Conservation (phyloP, 1,140 invertebrate species). For the Euwallacea similis region DNA sequence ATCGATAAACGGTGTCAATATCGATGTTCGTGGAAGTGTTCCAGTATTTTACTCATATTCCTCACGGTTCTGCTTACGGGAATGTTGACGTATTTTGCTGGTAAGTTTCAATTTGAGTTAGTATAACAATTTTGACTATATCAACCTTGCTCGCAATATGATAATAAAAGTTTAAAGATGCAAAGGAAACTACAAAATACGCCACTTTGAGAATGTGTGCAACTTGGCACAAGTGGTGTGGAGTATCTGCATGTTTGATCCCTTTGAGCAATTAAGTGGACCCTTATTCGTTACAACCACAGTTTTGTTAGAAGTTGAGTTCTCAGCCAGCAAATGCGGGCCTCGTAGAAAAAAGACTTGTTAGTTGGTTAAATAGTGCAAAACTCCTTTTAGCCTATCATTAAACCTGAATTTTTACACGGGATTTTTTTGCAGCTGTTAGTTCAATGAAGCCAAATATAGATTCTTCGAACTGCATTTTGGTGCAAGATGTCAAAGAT, state of each 20-base stretch:
- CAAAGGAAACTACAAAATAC: neutral
- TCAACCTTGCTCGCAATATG: neutral
- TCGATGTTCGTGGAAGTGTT: slow-evolving; percentile 93
- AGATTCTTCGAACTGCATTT: slow-evolving; percentile 83
- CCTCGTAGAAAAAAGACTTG: no score
- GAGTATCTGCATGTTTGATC: no score
- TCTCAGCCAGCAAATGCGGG: no score
- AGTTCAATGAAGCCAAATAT: slow-evolving; percentile 82
- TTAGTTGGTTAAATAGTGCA: neutral
- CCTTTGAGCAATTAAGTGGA: no score
- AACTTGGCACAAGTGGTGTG: no score
- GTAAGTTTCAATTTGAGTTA: slow-evolving; percentile 62
- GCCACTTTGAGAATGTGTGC: no score
- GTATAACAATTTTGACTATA: neutral
- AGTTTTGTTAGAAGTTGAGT: no score
- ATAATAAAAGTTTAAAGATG: neutral
- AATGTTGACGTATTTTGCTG: slow-evolving; percentile 91
- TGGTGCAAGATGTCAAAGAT: slow-evolving; percentile 87
- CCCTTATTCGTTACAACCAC: no score
- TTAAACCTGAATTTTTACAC: neutral
- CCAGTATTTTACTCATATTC: slow-evolving; percentile 87
- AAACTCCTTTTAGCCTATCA: neutral
- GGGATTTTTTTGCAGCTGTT: slow-evolving; percentile 67
- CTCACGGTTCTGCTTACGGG: slow-evolving; percentile 84
- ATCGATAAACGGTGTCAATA: slow-evolving; percentile 91